These are phyloP conservation scores for Ormyrus pomaceus DNA, from an alignment of 2,888 invertebrate species.

Conservation along the genomic window DNA sequence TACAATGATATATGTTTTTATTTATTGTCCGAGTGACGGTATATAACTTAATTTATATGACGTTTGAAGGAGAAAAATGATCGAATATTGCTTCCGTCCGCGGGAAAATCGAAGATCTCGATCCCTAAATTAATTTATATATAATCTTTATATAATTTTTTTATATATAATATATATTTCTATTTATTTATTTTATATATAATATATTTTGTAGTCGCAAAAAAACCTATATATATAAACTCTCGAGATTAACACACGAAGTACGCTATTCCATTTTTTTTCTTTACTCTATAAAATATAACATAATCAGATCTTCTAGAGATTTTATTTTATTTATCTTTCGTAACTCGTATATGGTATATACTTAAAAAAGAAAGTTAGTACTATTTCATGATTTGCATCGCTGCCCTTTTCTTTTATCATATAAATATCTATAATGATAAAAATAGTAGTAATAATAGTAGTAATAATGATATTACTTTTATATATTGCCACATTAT, in stretches of 20 bases:
- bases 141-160: conserved; percentile 50
- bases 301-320: conserved; percentile 68
- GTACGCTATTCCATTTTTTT: conserved; percentile 43
- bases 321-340: conserved; percentile 59
- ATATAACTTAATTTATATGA: conserved; percentile 29
- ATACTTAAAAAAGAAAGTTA: conserved; percentile 61
- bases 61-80: conserved; percentile 31
- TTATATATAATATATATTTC: conserved; percentile 37
- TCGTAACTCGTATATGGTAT: conserved; percentile 37
- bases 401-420: conserved; percentile 57
- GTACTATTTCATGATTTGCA: conserved; percentile 57
- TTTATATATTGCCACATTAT: conserved; percentile 71
- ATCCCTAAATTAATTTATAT: conserved; percentile 31
- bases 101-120: conserved; percentile 19
- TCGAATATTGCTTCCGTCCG: conserved; percentile 50
- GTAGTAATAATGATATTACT: conserved; percentile 56
- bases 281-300: conserved; percentile 50
- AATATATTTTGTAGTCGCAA: conserved; percentile 37
- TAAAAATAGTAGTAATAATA: conserved; percentile 45
- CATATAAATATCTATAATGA: conserved; percentile 48
- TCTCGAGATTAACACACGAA: conserved; percentile 54
- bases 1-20: conserved; percentile 28
- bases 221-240: conserved; percentile 45
- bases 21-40: conserved; percentile 50
- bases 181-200: conserved; percentile 26